Percentiles rank a stretch among this genome's conserved stretches.
These are phyloP conservation scores for Notothenia coriiceps DNA, from an alignment of 2,113 vertebrate genomes.

Conservation along the genomic window DNA sequence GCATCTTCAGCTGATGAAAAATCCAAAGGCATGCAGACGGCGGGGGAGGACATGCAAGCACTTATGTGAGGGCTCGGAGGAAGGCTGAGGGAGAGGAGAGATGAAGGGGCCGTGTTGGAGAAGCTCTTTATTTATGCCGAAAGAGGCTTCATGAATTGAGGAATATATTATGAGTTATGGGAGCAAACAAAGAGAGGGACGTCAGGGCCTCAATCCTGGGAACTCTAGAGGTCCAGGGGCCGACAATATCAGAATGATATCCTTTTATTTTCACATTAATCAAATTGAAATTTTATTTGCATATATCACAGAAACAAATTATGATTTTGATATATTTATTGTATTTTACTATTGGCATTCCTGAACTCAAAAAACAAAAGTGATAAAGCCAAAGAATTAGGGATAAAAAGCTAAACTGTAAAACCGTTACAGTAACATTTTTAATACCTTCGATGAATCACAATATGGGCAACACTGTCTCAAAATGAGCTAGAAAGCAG, in stretches of 20 bases:
- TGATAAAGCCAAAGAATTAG: too few species aligned
- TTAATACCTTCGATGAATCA: too few species aligned
- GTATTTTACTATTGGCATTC: neutral
- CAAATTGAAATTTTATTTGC: neutral
- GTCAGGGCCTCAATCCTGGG: neutral
- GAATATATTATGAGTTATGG: conserved; percentile 16
- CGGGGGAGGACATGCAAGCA: neutral
- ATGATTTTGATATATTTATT: too few species aligned
- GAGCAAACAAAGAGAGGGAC: conserved; percentile 24
- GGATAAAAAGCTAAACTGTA: too few species aligned
- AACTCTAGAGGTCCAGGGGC: neutral
- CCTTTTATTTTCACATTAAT: neutral
- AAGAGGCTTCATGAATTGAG: conserved; percentile 39
- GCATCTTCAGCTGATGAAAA: conserved; percentile 49
- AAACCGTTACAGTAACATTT: too few species aligned
- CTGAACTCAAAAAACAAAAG: too few species aligned
- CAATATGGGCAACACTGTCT: too few species aligned
- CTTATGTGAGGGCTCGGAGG: neutral
- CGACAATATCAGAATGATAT: neutral
- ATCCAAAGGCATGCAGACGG: conserved; percentile 26
- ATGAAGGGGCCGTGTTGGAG: neutral
- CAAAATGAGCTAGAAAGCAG: too few species aligned
- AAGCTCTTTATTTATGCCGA: conserved; percentile 9
- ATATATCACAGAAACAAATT: neutral
- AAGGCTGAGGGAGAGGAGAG: neutral